Conservation (phyloP, 2,888 invertebrate genomes). For the Tipula unca region DNA sequence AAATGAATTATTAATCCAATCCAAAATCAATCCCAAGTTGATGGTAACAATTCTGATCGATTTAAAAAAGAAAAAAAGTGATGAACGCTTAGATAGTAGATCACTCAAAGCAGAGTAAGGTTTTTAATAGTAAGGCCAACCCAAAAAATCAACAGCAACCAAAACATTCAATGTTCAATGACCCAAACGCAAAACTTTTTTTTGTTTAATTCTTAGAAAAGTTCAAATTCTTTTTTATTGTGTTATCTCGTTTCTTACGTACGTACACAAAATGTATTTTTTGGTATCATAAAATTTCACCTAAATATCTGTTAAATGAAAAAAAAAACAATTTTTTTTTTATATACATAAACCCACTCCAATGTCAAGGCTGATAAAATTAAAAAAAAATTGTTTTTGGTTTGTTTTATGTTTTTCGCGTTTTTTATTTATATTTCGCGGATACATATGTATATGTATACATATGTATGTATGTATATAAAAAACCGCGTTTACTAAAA, state of each 20-base stretch:
- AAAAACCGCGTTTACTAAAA: not conserved
- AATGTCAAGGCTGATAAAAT: conserved; percentile 8
- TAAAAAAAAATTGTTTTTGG: not conserved
- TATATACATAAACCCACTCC: too few relatives aligned
- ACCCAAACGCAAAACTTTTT: not conserved
- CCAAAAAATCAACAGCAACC: not conserved
- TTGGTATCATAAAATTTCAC: conserved; percentile 4
- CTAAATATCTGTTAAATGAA: not conserved
- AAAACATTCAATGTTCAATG: not conserved
- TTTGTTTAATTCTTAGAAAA: not conserved
- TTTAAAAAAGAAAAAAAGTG: too few relatives aligned
- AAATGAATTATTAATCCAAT: too few relatives aligned
- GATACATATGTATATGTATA: not conserved
- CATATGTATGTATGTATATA: not conserved
- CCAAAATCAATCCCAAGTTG: too few relatives aligned
- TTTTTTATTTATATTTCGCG: not conserved
- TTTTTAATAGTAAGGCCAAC: too few relatives aligned
- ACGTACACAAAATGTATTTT: not conserved
- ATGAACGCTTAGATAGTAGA: too few relatives aligned
- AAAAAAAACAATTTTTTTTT: not conserved
- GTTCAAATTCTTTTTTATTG: not conserved
- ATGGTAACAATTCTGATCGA: too few relatives aligned
- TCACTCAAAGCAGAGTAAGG: too few relatives aligned
- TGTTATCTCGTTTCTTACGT: not conserved
- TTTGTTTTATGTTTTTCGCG: not conserved